phyloP scores from a whole-genome alignment of 1,140 invertebrate species.

The Sipha flava region DNA sequence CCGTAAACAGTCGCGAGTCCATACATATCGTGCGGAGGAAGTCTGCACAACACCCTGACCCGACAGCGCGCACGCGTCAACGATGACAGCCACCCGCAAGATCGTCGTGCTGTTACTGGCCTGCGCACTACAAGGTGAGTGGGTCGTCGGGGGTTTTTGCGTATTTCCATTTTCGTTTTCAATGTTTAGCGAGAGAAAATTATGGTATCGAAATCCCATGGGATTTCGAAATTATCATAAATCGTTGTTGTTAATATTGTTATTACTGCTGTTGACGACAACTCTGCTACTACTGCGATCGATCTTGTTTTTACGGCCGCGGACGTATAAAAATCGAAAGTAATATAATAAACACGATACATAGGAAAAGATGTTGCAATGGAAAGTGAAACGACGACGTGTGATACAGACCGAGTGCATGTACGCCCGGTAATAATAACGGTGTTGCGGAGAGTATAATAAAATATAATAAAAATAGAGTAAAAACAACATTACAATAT shows the following conservation, averaged over 20 bases:
- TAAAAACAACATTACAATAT: neutral
- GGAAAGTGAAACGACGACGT: slow-evolving; percentile 32
- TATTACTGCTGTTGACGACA: too few species aligned
- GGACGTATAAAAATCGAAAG: slow-evolving; percentile 21
- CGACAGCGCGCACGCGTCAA: neutral
- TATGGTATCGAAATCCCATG: too few species aligned
- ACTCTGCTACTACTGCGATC: too few species aligned
- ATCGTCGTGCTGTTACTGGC: neutral
- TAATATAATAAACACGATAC: neutral
- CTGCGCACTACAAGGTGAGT: neutral
- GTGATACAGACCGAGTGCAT: slow-evolving; percentile 21
- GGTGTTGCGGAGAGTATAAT: neutral
- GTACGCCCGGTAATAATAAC: neutral
- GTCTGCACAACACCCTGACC: too few species aligned
- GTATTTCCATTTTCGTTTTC: too few species aligned
- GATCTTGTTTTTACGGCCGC: neutral
- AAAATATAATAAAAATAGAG: neutral
- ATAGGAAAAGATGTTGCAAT: slow-evolving; percentile 29
- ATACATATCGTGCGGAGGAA: too few species aligned
- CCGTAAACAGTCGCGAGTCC: too few species aligned
- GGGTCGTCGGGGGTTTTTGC: too few species aligned
- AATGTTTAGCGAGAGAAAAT: too few species aligned
- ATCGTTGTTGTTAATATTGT: too few species aligned
- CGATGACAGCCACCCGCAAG: neutral
- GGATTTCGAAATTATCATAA: too few species aligned